Conservation (phyloP, 2,888 invertebrate genomes). For the Yponomeuta cagnagella region DNA sequence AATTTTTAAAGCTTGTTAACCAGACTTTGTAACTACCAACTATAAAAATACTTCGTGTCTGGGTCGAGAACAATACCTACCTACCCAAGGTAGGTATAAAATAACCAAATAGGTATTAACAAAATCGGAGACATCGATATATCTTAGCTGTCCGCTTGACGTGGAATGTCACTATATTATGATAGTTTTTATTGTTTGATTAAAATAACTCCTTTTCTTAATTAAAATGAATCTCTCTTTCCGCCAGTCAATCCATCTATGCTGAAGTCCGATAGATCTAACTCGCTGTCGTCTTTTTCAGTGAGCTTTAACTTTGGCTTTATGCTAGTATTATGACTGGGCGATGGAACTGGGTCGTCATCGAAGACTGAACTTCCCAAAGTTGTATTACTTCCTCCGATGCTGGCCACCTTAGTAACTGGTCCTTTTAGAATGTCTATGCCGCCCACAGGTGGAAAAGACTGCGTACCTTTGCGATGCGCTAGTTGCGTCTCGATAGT, state of each 20-base stretch:
- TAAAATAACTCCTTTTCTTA: not conserved
- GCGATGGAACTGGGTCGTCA: slow-evolving; percentile 36
- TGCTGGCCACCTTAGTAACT: slow-evolving; percentile 38
- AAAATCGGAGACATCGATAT: no score
- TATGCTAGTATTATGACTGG: slow-evolving; percentile 41
- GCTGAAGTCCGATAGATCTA: slow-evolving; percentile 64
- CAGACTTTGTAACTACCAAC: no score
- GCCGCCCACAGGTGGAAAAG: slow-evolving; percentile 48
- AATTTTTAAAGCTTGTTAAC: no score
- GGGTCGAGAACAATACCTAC: no score
- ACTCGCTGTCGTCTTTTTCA: slow-evolving; percentile 60
- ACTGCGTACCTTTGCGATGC: slow-evolving; percentile 49
- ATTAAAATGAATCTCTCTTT: slow-evolving; percentile 37
- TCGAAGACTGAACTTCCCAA: slow-evolving; percentile 67
- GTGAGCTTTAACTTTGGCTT: slow-evolving; percentile 38
- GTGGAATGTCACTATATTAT: no score
- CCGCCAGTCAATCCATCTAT: slow-evolving; percentile 44
- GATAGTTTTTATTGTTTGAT: no score
- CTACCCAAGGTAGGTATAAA: no score
- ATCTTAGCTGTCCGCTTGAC: no score
- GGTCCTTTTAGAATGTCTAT: slow-evolving; percentile 51
- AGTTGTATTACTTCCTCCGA: slow-evolving; percentile 66
- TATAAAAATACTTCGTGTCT: no score
- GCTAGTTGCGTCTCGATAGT: slow-evolving; percentile 74
- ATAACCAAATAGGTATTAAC: no score